A percentile compares a stretch with the other conserved stretches of the same genome.
Conservation (phyloP, 2,888 invertebrate species). For the Gisinianus flammeolus region DNA sequence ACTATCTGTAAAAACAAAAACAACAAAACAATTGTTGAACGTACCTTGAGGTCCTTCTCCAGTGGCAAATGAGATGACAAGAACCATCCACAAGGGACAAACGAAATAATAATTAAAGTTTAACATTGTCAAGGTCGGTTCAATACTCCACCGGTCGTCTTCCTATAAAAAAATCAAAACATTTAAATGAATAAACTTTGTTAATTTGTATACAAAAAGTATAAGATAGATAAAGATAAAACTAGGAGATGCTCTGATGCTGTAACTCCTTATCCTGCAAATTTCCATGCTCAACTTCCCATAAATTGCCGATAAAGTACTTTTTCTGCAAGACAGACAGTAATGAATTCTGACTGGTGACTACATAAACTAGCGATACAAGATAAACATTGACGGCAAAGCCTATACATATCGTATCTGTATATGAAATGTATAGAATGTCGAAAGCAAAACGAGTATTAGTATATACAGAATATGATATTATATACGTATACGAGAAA, state of each 20-base stretch:
- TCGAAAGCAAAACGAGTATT: background rate
- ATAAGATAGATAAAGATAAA: too few relatives aligned
- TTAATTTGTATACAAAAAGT: too few relatives aligned
- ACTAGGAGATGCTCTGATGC: too few relatives aligned
- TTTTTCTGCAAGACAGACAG: background rate
- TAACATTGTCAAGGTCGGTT: constrained; percentile 35
- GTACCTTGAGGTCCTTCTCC: constrained; percentile 30
- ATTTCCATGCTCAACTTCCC: background rate
- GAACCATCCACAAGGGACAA: constrained; percentile 5
- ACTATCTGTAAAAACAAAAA: background rate
- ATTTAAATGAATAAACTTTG: background rate
- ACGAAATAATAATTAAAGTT: constrained; percentile 15
- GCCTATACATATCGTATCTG: too few relatives aligned
- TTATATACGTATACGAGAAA: background rate
- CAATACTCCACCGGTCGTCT: background rate
- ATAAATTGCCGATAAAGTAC: constrained; percentile 3
- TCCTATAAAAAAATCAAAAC: background rate
- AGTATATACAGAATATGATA: background rate
- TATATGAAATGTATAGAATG: background rate
- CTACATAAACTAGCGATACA: background rate
- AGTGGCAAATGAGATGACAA: background rate
- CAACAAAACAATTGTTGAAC: background rate
- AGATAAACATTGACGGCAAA: too few relatives aligned
- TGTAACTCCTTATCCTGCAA: too few relatives aligned
- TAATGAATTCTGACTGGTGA: background rate